A percentile compares a stretch with the other conserved stretches of the same genome.
Evolutionary conservation across 92 coral and sea anemone species (phyloP).

Genomic region (Parazoanthus swiftii): DNA sequence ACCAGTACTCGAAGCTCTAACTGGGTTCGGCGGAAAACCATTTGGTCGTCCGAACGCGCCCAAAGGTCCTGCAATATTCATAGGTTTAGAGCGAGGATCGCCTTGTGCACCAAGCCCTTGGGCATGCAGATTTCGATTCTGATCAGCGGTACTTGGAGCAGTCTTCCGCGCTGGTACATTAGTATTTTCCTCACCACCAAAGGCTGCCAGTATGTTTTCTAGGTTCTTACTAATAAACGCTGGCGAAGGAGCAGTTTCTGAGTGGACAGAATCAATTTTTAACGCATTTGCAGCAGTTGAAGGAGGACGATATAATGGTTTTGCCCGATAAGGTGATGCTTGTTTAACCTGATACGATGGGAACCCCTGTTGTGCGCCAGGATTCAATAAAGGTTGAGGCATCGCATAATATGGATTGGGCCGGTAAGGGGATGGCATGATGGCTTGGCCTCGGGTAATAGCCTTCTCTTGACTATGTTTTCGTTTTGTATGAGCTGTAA

Average conservation of each 20-base stretch:
- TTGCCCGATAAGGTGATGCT: conserved; percentile 9
- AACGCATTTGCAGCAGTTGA: neutral
- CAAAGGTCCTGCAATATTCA: neutral
- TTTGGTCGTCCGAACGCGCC: neutral
- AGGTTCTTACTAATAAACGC: conserved; percentile 28
- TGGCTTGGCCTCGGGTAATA: neutral
- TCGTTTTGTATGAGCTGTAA: conserved; percentile 17
- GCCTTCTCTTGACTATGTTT: conserved; percentile 8
- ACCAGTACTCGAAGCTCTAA: neutral
- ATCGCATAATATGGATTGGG: neutral
- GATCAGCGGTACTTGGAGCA: neutral
- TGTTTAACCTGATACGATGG: neutral
- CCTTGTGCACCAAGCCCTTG: neutral
- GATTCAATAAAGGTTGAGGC: neutral
- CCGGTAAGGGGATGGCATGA: neutral
- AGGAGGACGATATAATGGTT: neutral
- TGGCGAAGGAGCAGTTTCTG: conserved; percentile 18
- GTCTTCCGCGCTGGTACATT: neutral
- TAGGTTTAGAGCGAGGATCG: neutral
- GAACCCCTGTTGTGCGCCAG: neutral
- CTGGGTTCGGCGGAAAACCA: neutral
- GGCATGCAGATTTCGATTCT: neutral
- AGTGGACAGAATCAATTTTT: neutral
- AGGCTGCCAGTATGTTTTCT: conserved; percentile 28
- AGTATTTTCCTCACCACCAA: conserved; percentile 26